Conservation (phyloP, 2,113 vertebrate genomes). For the Bombycilla garrulus region DNA sequence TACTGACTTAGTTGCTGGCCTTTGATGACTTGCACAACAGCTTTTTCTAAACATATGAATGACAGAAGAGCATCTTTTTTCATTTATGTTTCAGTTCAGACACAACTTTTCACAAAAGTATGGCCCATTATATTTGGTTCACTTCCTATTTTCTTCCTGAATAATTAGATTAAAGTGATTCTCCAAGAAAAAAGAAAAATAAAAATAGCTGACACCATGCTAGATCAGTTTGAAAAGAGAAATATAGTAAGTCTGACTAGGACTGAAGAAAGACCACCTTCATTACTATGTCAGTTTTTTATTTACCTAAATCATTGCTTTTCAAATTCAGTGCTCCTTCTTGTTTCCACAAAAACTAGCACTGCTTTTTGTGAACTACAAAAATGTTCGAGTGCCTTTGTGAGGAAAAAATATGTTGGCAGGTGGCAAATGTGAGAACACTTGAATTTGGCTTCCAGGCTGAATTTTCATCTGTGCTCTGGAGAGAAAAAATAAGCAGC, state of each 20-base stretch:
- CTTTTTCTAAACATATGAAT: background rate
- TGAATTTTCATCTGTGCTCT: background rate
- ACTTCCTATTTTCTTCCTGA: background rate
- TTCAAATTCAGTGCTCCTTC: background rate
- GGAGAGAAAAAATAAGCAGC: background rate
- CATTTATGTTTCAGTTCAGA: background rate
- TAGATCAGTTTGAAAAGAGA: background rate
- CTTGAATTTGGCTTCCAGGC: background rate
- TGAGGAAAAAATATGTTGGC: background rate
- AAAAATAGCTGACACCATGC: background rate
- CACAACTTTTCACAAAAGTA: background rate
- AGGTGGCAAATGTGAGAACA: background rate
- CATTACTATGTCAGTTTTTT: background rate
- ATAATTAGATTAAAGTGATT: background rate
- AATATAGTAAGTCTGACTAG: background rate
- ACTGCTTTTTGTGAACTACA: background rate
- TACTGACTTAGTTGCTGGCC: background rate
- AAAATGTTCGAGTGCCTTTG: background rate
- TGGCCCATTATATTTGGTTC: background rate
- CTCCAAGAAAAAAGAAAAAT: background rate
- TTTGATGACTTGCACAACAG: background rate
- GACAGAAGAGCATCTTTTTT: background rate
- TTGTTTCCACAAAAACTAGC: background rate
- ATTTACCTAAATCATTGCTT: background rate
- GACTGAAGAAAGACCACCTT: background rate